Evolutionary conservation across 2,797 vertebrate species (phyloP).

Genomic region (Spatula versicolor): DNA sequence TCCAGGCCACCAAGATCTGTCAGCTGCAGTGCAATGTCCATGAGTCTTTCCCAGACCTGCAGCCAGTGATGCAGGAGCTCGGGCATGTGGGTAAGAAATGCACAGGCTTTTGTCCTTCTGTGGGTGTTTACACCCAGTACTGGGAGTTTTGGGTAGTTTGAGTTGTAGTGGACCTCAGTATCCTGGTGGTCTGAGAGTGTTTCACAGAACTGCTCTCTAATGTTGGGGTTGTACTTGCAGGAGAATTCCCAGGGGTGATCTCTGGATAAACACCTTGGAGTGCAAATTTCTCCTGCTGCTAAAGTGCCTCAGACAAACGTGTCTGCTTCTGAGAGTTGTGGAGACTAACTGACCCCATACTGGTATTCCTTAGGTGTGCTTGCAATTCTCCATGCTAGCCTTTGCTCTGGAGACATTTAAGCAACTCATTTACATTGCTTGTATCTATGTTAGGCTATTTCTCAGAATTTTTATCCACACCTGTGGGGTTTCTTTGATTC

Average conservation of each 20-base stretch:
- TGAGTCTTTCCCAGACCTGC: conserved; percentile 62
- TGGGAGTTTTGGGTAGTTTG: background rate
- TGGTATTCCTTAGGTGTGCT: background rate
- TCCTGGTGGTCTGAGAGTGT: background rate
- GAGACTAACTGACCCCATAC: background rate
- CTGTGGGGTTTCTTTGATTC: background rate
- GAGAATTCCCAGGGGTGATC: background rate
- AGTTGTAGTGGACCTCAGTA: background rate
- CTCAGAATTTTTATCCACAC: background rate
- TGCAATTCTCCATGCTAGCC: background rate
- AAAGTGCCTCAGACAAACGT: background rate
- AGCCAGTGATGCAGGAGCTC: conserved; percentile 73
- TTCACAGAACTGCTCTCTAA: background rate
- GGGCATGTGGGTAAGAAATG: conserved; percentile 66
- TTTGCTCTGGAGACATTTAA: background rate
- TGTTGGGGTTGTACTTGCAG: background rate
- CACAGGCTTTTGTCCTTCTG: conserved; percentile 42
- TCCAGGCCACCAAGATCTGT: conserved; percentile 72
- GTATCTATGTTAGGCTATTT: background rate
- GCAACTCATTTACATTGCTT: background rate
- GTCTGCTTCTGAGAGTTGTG: fast-evolving
- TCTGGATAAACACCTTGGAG: background rate
- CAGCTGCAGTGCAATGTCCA: conserved; percentile 70
- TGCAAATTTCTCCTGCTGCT: background rate
- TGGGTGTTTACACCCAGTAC: background rate